Percentiles rank a stretch among this genome's conserved stretches.
Conservation (phyloP, 2,113 vertebrate species). For the Callocephalon fimbriatum region DNA sequence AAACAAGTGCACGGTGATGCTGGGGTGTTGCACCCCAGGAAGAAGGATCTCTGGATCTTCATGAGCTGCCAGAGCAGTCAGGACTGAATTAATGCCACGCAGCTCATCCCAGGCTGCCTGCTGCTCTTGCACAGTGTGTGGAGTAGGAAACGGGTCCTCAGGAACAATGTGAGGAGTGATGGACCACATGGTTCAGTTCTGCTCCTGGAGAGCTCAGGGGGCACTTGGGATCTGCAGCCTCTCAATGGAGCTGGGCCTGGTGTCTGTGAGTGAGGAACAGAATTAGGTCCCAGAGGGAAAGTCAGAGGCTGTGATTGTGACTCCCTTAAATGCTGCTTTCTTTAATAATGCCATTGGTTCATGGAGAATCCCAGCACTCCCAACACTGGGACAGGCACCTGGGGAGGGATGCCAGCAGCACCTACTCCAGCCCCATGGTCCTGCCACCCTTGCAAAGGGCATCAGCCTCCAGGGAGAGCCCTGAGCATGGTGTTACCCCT, state of each 20-base stretch:
- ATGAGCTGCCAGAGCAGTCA: not conserved
- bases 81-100: rapidly evolving
- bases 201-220: rapidly evolving
- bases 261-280: not conserved
- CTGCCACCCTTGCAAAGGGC: not conserved
- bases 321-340: not conserved
- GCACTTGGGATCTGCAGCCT: rapidly evolving
- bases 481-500: rapidly evolving
- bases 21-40: not conserved
- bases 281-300: not conserved
- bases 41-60: not conserved
- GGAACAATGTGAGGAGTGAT: rapidly evolving
- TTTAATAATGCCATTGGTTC: rapidly evolving
- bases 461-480: too few relatives aligned
- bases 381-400: rapidly evolving
- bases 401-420: not conserved
- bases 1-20: not conserved
- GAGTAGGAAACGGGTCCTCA: not conserved
- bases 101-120: not conserved
- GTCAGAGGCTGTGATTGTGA: rapidly evolving
- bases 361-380: rapidly evolving
- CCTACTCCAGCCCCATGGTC: rapidly evolving
- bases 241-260: rapidly evolving
- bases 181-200: rapidly evolving
- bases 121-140: rapidly evolving